Evolutionary conservation across 2,113 vertebrate genomes (phyloP).

Genomic region (Baryphthengus martii): DNA sequence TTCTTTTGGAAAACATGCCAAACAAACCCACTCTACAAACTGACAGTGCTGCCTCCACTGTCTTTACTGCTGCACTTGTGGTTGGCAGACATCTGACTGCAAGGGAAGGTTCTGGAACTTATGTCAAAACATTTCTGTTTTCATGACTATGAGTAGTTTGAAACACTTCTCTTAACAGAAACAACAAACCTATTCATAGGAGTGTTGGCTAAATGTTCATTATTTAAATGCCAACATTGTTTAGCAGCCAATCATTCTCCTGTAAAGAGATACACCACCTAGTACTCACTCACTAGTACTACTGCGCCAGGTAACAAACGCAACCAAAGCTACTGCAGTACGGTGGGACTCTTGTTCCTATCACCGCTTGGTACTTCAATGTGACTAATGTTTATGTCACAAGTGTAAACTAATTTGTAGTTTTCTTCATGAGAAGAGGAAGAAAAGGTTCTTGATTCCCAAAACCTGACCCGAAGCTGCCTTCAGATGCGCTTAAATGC

Average conservation of each 20-base stretch:
- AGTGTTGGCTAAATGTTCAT: background rate
- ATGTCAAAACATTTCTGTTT: background rate
- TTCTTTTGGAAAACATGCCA: background rate
- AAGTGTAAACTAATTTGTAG: background rate
- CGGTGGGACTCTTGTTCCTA: background rate
- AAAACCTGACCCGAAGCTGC: background rate
- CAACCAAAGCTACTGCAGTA: background rate
- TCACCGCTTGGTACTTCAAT: background rate
- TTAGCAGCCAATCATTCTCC: background rate
- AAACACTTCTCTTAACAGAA: background rate
- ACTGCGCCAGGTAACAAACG: background rate
- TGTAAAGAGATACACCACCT: background rate
- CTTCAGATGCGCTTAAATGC: background rate
- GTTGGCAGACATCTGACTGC: background rate
- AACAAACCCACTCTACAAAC: background rate
- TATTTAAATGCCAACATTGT: background rate
- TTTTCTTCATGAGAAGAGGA: background rate
- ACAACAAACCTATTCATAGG: background rate
- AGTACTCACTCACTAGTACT: background rate
- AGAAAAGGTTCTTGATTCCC: background rate
- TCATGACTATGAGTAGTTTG: background rate
- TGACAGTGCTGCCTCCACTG: background rate
- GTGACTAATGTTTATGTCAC: background rate
- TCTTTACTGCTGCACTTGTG: background rate
- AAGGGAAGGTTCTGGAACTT: background rate